Percentiles rank a stretch among this genome's conserved stretches.
These are phyloP conservation scores for Nomada fucata DNA, from an alignment of 2,888 invertebrate species.

Conservation along the genomic window DNA sequence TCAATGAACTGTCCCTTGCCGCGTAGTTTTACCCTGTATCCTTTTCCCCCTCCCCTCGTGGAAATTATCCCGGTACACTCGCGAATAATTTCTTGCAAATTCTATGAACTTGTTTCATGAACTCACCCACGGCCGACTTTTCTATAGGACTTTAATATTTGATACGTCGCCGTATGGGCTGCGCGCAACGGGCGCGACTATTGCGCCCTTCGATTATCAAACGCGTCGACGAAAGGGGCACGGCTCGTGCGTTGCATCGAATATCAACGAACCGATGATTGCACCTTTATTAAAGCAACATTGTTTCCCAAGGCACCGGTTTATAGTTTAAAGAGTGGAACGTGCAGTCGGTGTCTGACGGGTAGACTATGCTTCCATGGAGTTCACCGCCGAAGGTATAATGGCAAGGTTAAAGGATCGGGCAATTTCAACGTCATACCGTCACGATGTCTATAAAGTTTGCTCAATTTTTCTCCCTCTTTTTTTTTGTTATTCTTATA, in stretches of 20 bases:
- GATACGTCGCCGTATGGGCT: neutral
- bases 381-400: constrained; percentile 13
- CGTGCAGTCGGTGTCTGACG: constrained; percentile 19
- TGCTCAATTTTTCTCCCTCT: constrained; percentile 45
- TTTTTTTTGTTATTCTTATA: constrained; percentile 56
- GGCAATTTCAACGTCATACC: constrained; percentile 26
- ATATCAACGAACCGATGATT: constrained; percentile 19
- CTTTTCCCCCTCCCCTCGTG: no score
- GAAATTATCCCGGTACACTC: neutral
- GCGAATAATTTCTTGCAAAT: neutral
- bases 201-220: neutral
- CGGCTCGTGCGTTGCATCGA: constrained; percentile 3
- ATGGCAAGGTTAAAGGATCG: constrained; percentile 39
- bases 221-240: constrained; percentile 1
- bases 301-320: constrained; percentile 26
- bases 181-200: neutral
- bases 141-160: neutral
- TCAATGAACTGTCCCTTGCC: constrained; percentile 7
- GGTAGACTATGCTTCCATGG: constrained; percentile 6
- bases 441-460: constrained; percentile 31
- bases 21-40: neutral
- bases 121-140: neutral
- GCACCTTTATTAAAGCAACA: constrained; percentile 32
- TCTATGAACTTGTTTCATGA: neutral
- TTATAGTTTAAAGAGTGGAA: constrained; percentile 11